Conservation (phyloP, 2,888 invertebrate genomes). For the Anoncus sp. region DNA sequence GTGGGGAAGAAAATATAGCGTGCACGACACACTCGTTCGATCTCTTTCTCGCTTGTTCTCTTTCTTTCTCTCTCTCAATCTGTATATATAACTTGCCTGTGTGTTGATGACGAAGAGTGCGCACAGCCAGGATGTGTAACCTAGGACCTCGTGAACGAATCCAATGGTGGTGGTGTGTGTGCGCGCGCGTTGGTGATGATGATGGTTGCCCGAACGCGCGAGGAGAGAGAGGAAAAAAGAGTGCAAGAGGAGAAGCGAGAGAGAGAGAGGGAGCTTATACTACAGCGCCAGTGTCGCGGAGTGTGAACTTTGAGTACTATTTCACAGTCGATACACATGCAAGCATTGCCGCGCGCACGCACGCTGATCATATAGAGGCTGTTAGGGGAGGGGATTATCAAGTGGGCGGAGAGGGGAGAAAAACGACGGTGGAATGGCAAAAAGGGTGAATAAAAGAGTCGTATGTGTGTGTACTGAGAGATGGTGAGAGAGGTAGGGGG, state of each 20-base stretch:
- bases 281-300: slow-evolving; percentile 48
- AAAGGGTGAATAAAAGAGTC: slow-evolving; percentile 43
- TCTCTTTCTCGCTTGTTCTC: slow-evolving; percentile 31
- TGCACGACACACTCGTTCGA: slow-evolving; percentile 17
- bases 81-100: slow-evolving; percentile 34
- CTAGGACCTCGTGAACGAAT: slow-evolving; percentile 42
- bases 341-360: no score
- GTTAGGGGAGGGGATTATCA: no score
- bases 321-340: neutral
- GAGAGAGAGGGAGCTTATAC: no score
- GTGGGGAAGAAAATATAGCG: slow-evolving; percentile 30
- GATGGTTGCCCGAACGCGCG: slow-evolving; percentile 27
- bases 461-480: slow-evolving; percentile 16
- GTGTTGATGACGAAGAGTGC: slow-evolving; percentile 47
- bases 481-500: slow-evolving; percentile 7
- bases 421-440: slow-evolving; percentile 44
- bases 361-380: neutral
- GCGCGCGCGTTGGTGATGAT: slow-evolving; percentile 26
- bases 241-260: no score
- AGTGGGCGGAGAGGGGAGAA: slow-evolving; percentile 36
- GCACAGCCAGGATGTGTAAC: slow-evolving; percentile 50
- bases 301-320: slow-evolving; percentile 50
- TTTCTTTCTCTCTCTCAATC: slow-evolving; percentile 30
- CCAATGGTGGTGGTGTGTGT: slow-evolving; percentile 20
- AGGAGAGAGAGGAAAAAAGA: slow-evolving; percentile 2